Evolutionary conservation across 2,888 invertebrate genomes (phyloP), one percentile per base, ranked within the genome.

Genomic region (Bugulina stolonifera): DNA sequence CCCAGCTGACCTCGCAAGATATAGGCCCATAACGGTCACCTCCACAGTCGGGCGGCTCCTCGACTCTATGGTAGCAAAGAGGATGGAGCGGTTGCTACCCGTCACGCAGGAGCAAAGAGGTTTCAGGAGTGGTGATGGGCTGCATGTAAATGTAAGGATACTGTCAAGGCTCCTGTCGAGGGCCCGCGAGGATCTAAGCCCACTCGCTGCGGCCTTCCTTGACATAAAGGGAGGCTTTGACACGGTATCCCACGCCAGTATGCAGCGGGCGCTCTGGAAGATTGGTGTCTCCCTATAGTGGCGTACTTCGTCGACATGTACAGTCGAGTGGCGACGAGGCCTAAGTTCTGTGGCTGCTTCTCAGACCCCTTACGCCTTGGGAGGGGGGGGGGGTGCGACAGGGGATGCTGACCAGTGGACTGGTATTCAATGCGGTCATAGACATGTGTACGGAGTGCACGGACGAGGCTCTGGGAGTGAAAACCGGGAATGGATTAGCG

Each of bases 61-160:
- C 32, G 29, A 64, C 27, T 64, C 29, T 32, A 34, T 64, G 2
- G 5, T 64, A 32, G 64, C 29, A 14, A 32, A 64, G 5, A 2
- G 64, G 5, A 5, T 64, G 5, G 27, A 2, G 27, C 3, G n/a
- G 5, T 2, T 64, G 3, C 64, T 64, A 3, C 64, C 64, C n/a
- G 2, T 32, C n/a, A 29, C 3, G 3, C 29, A 64, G 32, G 5
- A 18, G 18, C 29, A 64, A n/a, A 64, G 32, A 27, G 64, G 64
- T 27, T 64, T 64, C 27, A 64, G n/a, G 32, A 64, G n/a, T 14
- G 64, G 32, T 64, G 64, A 64, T 64, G 32, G 64, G 27, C 32
- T 64, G 32, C 32, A 64, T 64, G 25, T 64, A 5, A 64, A 64
- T 27, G 10, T 32, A 14, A 25, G 5, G 32, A 5, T 64, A 18